Evolutionary conservation across 2,113 vertebrate genomes (phyloP), one percentile per base, ranked within the genome.

Genomic region (Phyllostomus hastatus): DNA sequence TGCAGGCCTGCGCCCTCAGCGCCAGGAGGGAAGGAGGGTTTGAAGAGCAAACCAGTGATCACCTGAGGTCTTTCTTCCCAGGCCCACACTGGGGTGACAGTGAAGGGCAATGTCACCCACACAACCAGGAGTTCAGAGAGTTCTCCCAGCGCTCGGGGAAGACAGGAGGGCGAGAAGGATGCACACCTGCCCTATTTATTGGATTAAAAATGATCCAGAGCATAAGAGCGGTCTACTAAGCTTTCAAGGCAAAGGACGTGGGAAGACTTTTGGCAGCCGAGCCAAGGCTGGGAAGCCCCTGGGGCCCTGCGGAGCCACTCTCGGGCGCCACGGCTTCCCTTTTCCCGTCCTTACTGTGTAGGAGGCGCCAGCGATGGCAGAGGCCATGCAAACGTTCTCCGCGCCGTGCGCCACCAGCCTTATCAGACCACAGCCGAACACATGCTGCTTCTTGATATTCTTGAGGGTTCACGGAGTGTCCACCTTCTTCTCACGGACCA

Each of bases 281-380:
- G 9, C 1, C 14, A 70, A 28, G 4, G 1, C 43, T 69, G 43
- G 61, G 16, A 52, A 73, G 48, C 22, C n/a, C 26, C 33, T 57
- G 15, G 17, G n/a, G 20, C 28, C 15, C 26, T n/a, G 31, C 35
- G 41, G 7, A 80, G 17, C 38, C 50, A 14, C 28, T 78, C 64
- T 5, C 38, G 59, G 11, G 22, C 9, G 19, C 2, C n/a, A 16
- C 5, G 41, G 28, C 14, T 38, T 35, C 9, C 61, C n/a, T 31
- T 48, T 64, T 26, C 48, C 57, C 43, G 67, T 0, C 16, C 41
- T 14, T 4, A 9, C 33, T 38, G 16, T 17, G 0, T 4, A 8
- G 11, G 41, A 41, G 43, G 22, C 31, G 46, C 16, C 10, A 57
- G 80, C 10, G 43, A 46, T 50, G 15, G 50, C 54, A 48, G 3